Base-by-base conservation (phyloP, 2,797 vertebrate genomes). In the Selene dorsalis region DNA sequence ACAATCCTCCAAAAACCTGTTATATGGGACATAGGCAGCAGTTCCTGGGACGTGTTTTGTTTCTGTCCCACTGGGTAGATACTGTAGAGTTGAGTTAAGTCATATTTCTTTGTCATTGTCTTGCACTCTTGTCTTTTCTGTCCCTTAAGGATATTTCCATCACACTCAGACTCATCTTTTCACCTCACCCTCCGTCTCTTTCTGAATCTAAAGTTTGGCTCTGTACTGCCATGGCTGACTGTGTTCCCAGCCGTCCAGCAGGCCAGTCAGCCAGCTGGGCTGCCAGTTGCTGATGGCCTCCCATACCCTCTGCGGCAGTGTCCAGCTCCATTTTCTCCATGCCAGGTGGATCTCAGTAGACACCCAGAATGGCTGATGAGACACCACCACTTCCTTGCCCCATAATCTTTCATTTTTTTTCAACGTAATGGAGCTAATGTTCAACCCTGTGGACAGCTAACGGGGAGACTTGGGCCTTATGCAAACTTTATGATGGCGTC, bases 401-500 rank as follows among this genome's bases (percentile, higher is more conserved):
- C 38, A 26, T 77, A 77, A 53, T 39, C 60, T 58, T 60, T 22
- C 35, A 4, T 30, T 71, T 75, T 63, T 47, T 47, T 73, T 52
- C 56, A 61, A n/a, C 57, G 91, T 96, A 95, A 96, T 91, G 89
- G 95, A 97, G 95, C 95, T 97, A 94, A 97, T 95, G 94, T 91
- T 56, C 26, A 78, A 88, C 88, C 39, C 3, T 75, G 84, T 84
- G 88, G 95, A 94, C 94, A 94, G 93, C 95, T 92, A 93, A 56
- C 86, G 79, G 75, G 84, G 88, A 88, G 92, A 94, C 89, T 88
- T 84, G 87, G 73, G 73, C 91, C 35, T 96, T 93, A 95, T 95
- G 95, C 95, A 96, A 97, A 96, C 95, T 96, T 97, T 92, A 96
- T 96, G 95, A 95, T 84, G 93, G 55, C 26, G 93, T 69, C 90